phyloP scores from a whole-genome alignment of 2,113 vertebrate genomes.

The Amphiprion percula region DNA sequence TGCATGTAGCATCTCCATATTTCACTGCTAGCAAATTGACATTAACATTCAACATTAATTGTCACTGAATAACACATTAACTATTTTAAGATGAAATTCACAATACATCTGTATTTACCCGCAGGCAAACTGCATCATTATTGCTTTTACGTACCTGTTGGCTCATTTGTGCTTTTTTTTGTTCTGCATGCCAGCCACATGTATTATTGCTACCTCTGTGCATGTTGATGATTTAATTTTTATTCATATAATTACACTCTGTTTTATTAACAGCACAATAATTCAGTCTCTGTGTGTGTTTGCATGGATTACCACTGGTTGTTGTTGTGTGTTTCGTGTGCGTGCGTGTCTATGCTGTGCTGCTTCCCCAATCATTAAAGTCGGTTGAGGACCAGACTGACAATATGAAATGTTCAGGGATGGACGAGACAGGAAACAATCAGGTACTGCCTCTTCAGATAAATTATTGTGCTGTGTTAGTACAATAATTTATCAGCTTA shows the following conservation, averaged over 20 bases:
- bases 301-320: slow-evolving; percentile 79
- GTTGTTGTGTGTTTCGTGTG: slow-evolving; percentile 44
- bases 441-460: slow-evolving; percentile 88
- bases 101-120: slow-evolving; percentile 31
- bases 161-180: slow-evolving; percentile 23
- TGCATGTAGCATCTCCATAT: slow-evolving; percentile 23
- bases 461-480: background rate
- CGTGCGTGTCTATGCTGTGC: slow-evolving; percentile 70
- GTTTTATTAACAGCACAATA: slow-evolving; percentile 77
- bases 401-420: slow-evolving; percentile 89
- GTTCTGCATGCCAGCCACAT: slow-evolving; percentile 44
- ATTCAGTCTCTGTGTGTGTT: slow-evolving; percentile 68
- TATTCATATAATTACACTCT: slow-evolving; percentile 57
- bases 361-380: slow-evolving; percentile 87
- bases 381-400: slow-evolving; percentile 90
- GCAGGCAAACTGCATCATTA: slow-evolving; percentile 32
- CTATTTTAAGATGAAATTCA: slow-evolving; percentile 38
- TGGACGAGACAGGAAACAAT: slow-evolving; percentile 87
- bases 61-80: slow-evolving; percentile 59
- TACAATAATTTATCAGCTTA: no score
- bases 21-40: slow-evolving; percentile 10
- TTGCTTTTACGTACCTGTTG: slow-evolving; percentile 27
- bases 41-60: slow-evolving; percentile 9
- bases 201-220: slow-evolving; percentile 41
- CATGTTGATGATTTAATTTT: slow-evolving; percentile 53